Conservation (phyloP, 2,113 vertebrate genomes). For the Mormyrus iriodes region DNA sequence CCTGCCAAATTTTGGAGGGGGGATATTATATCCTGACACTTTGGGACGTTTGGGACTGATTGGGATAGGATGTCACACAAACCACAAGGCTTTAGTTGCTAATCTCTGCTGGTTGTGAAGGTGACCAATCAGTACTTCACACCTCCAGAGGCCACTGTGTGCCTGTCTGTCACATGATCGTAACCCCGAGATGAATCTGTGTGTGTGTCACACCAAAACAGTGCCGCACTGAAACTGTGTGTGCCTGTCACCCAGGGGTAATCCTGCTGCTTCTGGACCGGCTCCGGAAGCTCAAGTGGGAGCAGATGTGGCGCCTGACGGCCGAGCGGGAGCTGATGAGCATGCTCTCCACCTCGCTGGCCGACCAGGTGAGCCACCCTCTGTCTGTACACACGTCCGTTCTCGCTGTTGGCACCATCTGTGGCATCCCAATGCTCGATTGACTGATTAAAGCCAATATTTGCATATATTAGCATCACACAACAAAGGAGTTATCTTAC, state of each 20-base stretch:
- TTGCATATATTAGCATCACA: background rate
- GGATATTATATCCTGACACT: background rate
- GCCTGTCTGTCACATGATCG: background rate
- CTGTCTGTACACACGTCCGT: background rate
- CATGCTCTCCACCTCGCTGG: slow-evolving; percentile 94
- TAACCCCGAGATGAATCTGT: background rate
- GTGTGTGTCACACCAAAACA: background rate
- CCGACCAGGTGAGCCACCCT: slow-evolving; percentile 78
- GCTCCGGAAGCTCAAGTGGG: slow-evolving; percentile 92
- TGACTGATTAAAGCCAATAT: background rate
- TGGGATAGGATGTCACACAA: background rate
- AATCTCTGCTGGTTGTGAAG: background rate
- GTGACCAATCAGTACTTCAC: background rate
- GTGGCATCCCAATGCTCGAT: background rate
- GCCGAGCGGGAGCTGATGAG: slow-evolving; percentile 96
- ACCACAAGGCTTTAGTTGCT: background rate
- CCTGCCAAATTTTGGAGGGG: background rate
- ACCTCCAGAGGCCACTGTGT: background rate
- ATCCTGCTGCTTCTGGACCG: slow-evolving; percentile 91
- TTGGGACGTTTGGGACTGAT: background rate
- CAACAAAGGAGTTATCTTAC: background rate
- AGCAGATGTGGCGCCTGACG: slow-evolving; percentile 97
- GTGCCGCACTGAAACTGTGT: background rate
- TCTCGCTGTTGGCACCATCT: background rate
- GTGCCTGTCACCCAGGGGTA: slow-evolving; percentile 66